A percentile compares a stretch with the other conserved stretches of the same genome.
phyloP scores from a whole-genome alignment of 92 coral and sea anemone species.

The Zoanthus solanderi region DNA sequence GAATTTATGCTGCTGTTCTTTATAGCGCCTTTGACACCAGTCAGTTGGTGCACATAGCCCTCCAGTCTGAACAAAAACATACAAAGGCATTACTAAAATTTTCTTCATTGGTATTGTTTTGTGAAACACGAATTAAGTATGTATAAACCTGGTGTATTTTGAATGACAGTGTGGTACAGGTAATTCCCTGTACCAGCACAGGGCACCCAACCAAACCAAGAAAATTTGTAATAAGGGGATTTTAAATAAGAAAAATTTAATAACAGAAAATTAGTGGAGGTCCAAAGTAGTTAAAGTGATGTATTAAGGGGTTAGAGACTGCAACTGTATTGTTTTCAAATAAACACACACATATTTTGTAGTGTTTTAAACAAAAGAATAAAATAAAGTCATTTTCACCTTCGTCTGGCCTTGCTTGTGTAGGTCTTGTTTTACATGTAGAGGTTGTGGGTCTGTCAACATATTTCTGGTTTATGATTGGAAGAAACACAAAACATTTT shows the following conservation, averaged over 20 bases:
- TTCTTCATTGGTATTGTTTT: constrained; percentile 38
- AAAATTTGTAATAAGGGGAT: constrained; percentile 8
- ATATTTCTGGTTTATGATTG: constrained; percentile 16
- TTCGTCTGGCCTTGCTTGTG: constrained; percentile 22
- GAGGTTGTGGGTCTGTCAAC: constrained; percentile 27
- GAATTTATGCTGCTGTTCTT: constrained; percentile 35
- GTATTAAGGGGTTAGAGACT: constrained; percentile 1
- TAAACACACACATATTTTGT: not conserved
- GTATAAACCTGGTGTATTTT: constrained; percentile 41
- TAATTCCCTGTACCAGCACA: constrained; percentile 25
- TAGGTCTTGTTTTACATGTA: constrained; percentile 23
- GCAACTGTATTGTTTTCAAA: not conserved
- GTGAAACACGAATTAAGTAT: constrained; percentile 42
- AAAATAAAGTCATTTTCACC: constrained; percentile 22
- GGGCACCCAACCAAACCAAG: constrained; percentile 25
- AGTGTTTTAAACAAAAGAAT: constrained; percentile 12
- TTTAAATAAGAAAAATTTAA: constrained; percentile 14
- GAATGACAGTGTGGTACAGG: constrained; percentile 26
- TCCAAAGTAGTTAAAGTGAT: constrained; percentile 23
- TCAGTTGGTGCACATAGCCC: constrained; percentile 42
- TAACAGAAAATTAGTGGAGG: constrained; percentile 26
- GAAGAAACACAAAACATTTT: constrained; percentile 6
- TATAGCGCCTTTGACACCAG: constrained; percentile 25
- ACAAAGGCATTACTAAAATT: constrained; percentile 39
- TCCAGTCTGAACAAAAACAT: constrained; percentile 32